These are phyloP conservation scores for Heterodera carotae DNA, from an alignment of 1,140 invertebrate genomes.

Conservation along the genomic window DNA sequence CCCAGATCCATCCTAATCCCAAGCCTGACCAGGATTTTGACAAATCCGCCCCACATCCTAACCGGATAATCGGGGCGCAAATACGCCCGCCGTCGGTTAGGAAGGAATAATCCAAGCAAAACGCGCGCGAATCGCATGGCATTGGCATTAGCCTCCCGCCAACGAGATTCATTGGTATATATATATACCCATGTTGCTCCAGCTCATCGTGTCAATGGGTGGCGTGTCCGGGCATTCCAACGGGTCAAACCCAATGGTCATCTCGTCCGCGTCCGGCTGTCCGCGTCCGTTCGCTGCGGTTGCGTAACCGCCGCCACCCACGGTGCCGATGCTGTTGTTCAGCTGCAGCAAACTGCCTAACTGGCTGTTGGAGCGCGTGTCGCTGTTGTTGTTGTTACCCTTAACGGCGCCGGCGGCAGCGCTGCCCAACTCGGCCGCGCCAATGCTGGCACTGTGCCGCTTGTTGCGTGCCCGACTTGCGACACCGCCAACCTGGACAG, in stretches of 20 bases:
- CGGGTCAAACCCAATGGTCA: conserved; percentile 41
- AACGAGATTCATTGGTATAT: not conserved
- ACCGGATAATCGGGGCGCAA: too few relatives aligned
- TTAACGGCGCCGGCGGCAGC: not conserved
- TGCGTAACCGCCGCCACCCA: conserved; percentile 21
- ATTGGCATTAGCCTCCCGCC: too few relatives aligned
- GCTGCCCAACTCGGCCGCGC: conserved; percentile 1
- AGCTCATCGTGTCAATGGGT: conserved; percentile 62
- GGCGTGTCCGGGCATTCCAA: conserved; percentile 61
- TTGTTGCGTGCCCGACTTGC: conserved; percentile 2
- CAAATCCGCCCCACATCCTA: too few relatives aligned
- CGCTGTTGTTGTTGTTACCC: conserved; percentile 27
- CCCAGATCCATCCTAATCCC: too few relatives aligned
- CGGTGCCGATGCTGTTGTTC: conserved; percentile 28
- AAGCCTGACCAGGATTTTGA: too few relatives aligned
- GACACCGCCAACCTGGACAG: not conserved
- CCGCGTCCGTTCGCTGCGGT: not conserved
- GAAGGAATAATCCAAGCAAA: too few relatives aligned
- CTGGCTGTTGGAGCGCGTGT: conserved; percentile 54
- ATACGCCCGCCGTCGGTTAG: too few relatives aligned
- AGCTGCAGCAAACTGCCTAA: conserved; percentile 55
- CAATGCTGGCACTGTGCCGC: conserved; percentile 8
- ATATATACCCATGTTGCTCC: conserved; percentile 54
- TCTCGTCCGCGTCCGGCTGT: conserved; percentile 11
- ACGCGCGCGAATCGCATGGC: too few relatives aligned